These are phyloP conservation scores for Anolis sagrei DNA, from an alignment of 2,113 vertebrate species.

Conservation along the genomic window DNA sequence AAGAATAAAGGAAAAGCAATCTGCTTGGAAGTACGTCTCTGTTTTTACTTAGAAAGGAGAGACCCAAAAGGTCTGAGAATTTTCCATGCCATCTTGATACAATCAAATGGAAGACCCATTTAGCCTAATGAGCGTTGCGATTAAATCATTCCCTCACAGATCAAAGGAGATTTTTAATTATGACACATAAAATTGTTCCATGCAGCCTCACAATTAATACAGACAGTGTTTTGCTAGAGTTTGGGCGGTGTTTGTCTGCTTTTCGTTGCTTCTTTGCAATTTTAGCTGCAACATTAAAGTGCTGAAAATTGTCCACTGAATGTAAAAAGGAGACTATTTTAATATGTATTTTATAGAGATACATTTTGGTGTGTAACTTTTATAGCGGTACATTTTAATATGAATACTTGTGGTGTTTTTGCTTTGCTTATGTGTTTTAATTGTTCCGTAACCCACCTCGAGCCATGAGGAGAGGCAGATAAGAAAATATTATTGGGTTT, in stretches of 20 bases:
- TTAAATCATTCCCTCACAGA: slow-evolving; percentile 81
- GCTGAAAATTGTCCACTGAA: slow-evolving; percentile 69
- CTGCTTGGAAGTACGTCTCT: slow-evolving; percentile 54
- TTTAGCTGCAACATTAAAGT: slow-evolving; percentile 38
- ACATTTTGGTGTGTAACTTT: too few species aligned
- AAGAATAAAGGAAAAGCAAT: slow-evolving; percentile 67
- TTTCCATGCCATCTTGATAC: slow-evolving; percentile 78
- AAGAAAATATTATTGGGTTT: too few species aligned
- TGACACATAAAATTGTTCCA: slow-evolving; percentile 80
- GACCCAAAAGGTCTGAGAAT: slow-evolving; percentile 71
- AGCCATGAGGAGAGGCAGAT: too few species aligned
- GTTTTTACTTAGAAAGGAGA: slow-evolving; percentile 70
- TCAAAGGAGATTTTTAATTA: slow-evolving; percentile 84
- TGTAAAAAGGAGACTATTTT: slow-evolving; percentile 58
- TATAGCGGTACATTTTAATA: too few species aligned
- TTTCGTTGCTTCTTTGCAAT: slow-evolving; percentile 59
- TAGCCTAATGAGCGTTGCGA: slow-evolving; percentile 81
- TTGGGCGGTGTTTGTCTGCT: slow-evolving; percentile 54
- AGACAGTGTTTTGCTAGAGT: slow-evolving; percentile 76
- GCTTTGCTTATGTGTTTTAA: too few species aligned
- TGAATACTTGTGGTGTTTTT: too few species aligned
- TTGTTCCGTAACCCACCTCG: too few species aligned
- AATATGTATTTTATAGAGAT: too few species aligned
- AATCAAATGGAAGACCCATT: slow-evolving; percentile 78
- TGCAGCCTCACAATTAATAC: slow-evolving; percentile 79